A percentile compares a stretch with the other conserved stretches of the same genome.
Conservation (phyloP, 2,797 vertebrate species). For the Limnodromus scolopaceus region DNA sequence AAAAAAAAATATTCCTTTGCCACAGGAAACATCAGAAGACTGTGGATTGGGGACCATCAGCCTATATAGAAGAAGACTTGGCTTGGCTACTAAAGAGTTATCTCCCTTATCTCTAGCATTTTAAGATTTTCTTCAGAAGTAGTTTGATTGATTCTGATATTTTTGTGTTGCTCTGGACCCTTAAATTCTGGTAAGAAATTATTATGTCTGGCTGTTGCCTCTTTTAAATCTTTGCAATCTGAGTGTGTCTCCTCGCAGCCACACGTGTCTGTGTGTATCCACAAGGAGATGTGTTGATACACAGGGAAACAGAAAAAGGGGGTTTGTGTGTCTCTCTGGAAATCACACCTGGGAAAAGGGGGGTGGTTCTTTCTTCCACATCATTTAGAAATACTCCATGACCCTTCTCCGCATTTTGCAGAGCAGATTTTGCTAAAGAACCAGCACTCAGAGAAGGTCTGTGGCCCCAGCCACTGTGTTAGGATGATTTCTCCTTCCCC, state of each 20-base stretch:
- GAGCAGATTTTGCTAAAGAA: neutral
- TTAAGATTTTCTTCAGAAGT: neutral
- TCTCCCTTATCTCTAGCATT: neutral
- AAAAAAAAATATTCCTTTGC: neutral
- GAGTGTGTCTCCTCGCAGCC: rapidly evolving
- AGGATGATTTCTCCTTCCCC: conserved; percentile 26
- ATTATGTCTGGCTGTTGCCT: neutral
- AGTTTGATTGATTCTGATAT: neutral
- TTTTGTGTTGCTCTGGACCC: neutral
- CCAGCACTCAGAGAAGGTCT: neutral
- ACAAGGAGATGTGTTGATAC: neutral
- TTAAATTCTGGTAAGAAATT: neutral
- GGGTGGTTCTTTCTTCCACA: neutral
- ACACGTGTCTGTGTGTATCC: rapidly evolving
- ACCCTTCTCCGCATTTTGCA: neutral
- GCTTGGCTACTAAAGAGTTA: neutral
- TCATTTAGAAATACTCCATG: neutral
- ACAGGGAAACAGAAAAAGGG: neutral
- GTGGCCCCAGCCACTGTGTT: neutral
- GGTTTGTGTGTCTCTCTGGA: neutral
- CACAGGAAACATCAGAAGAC: neutral
- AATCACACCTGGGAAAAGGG: neutral
- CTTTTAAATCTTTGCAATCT: neutral
- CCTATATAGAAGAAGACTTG: neutral
- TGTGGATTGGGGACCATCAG: rapidly evolving